Percentiles rank a stretch among this genome's conserved stretches.
phyloP scores from a whole-genome alignment of 2,888 invertebrate genomes.

The Apotomis betuletana region DNA sequence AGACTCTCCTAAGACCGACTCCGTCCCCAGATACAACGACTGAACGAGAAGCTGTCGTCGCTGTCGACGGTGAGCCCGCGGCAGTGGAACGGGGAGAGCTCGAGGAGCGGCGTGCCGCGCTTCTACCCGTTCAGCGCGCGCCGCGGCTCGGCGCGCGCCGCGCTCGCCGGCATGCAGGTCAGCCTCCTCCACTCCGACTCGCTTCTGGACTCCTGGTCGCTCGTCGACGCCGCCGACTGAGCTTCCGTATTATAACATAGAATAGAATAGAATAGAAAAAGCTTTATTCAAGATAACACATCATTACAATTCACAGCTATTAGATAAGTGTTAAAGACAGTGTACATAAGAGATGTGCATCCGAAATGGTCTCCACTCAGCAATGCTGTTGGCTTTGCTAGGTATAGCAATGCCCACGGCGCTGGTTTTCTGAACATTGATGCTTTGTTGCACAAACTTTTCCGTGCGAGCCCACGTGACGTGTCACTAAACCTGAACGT shows the following conservation, averaged over 20 bases:
- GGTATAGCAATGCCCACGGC: too few species aligned
- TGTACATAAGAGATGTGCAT: too few species aligned
- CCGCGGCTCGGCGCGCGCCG: conserved; percentile 50
- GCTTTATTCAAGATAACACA: too few species aligned
- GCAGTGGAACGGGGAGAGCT: conserved; percentile 56
- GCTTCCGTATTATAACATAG: conserved; percentile 45
- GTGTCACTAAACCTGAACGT: too few species aligned
- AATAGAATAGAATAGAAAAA: too few species aligned
- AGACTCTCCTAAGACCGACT: too few species aligned
- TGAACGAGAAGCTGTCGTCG: conserved; percentile 67
- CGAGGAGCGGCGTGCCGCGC: conserved; percentile 57
- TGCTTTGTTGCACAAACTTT: not conserved
- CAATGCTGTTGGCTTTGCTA: too few species aligned
- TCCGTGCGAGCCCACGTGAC: too few species aligned
- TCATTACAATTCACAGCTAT: too few species aligned
- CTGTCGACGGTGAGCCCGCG: conserved; percentile 65
- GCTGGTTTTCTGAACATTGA: too few species aligned
- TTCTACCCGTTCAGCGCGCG: conserved; percentile 75
- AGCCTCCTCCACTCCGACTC: conserved; percentile 83
- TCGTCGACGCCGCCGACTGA: conserved; percentile 87
- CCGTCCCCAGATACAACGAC: conserved; percentile 64
- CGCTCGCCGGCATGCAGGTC: conserved; percentile 78
- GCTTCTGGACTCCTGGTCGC: conserved; percentile 87
- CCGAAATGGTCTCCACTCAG: too few species aligned
- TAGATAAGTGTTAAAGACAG: too few species aligned